Percentiles rank a stretch among this genome's conserved stretches.
Evolutionary conservation across 53 echinoderm and acorn worm species (phyloP).

Genomic region (Temnopleurus reevesii): DNA sequence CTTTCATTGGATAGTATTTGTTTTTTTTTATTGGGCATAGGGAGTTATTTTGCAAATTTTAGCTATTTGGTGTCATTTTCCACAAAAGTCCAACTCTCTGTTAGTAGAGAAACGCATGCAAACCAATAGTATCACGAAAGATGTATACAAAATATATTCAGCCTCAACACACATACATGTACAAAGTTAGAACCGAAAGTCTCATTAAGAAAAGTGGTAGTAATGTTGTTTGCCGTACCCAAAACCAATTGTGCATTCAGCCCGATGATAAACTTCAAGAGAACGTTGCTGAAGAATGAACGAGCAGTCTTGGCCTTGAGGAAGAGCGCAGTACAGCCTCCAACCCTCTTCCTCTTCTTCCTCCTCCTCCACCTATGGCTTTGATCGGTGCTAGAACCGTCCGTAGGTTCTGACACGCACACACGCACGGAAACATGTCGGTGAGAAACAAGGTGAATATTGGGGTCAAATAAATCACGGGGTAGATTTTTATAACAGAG

Average conservation of each 20-base stretch:
- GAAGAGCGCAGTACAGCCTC: slow-evolving; percentile 4
- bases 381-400: slow-evolving; percentile 30
- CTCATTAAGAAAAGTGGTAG: slow-evolving; percentile 33
- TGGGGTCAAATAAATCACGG: neutral
- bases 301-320: slow-evolving; percentile 6
- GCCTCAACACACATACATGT: neutral
- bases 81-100: too few relatives aligned
- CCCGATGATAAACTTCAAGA: slow-evolving; percentile 40
- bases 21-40: too few relatives aligned
- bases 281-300: neutral
- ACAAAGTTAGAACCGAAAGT: neutral
- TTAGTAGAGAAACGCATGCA: too few relatives aligned
- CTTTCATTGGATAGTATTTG: too few relatives aligned
- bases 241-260: slow-evolving; percentile 62
- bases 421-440: slow-evolving; percentile 8
- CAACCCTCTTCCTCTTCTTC: slow-evolving; percentile 49
- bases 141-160: neutral
- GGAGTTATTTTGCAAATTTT: neutral
- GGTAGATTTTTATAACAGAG: too few relatives aligned
- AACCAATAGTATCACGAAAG: neutral
- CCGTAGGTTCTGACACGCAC: slow-evolving; percentile 36
- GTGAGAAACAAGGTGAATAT: slow-evolving; percentile 59
- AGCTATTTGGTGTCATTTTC: neutral
- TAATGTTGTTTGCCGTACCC: slow-evolving; percentile 62
- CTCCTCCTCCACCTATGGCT: slow-evolving; percentile 21